phyloP scores from a whole-genome alignment of 92 coral and sea anemone genomes.

The Parazoanthus darwini region DNA sequence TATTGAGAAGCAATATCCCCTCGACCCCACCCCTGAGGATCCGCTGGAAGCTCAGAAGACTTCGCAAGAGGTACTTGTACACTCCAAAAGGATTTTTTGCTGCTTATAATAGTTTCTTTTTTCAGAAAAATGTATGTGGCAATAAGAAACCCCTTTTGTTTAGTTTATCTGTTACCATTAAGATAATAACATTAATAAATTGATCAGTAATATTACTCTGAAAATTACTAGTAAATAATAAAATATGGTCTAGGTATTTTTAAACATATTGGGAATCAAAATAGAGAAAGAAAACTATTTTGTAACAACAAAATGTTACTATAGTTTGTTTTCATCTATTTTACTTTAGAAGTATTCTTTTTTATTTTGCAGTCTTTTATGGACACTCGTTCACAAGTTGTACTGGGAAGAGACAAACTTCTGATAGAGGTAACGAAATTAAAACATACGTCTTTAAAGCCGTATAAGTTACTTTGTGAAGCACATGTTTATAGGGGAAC shows the following conservation, averaged over 20 bases:
- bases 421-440: slow-evolving; percentile 67
- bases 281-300: background rate
- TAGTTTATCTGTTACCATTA: too few species aligned
- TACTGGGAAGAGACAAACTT: slow-evolving; percentile 91
- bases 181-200: too few species aligned
- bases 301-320: too few species aligned
- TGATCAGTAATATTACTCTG: too few species aligned
- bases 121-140: too few species aligned
- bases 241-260: too few species aligned
- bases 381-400: slow-evolving; percentile 90
- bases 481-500: background rate
- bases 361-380: slow-evolving; percentile 76
- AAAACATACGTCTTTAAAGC: background rate
- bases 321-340: background rate
- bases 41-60: slow-evolving; percentile 88
- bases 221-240: too few species aligned
- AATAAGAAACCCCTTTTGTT: too few species aligned
- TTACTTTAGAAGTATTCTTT: background rate
- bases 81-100: background rate
- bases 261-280: background rate
- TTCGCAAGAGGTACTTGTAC: slow-evolving; percentile 82
- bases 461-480: background rate
- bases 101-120: too few species aligned
- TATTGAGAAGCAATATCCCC: slow-evolving; percentile 84
- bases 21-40: slow-evolving; percentile 96